phyloP scores from a whole-genome alignment of 2,797 vertebrate genomes.

The Gorsachius magnificus region DNA sequence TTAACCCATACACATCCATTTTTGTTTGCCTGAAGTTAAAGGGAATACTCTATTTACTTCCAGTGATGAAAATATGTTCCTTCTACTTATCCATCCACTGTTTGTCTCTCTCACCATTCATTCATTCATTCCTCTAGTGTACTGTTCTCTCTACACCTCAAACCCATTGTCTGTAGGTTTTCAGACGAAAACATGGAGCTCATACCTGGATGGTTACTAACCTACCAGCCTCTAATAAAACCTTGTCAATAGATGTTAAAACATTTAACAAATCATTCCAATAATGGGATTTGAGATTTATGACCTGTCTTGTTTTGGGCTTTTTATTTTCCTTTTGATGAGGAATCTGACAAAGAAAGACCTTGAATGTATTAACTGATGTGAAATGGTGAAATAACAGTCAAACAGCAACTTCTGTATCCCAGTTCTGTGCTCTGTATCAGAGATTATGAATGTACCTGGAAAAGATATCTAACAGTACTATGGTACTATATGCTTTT shows the following conservation, averaged over 20 bases:
- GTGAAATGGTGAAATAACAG: not conserved
- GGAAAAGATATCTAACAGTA: not conserved
- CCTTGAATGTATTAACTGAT: not conserved
- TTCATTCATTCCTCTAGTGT: not conserved
- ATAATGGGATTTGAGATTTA: not conserved
- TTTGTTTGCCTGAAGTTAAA: not conserved
- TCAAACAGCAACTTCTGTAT: not conserved
- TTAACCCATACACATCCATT: not conserved
- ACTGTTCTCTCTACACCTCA: not conserved
- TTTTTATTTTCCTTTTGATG: not conserved
- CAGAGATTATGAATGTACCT: not conserved
- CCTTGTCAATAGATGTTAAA: not conserved
- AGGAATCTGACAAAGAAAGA: not conserved
- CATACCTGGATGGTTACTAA: not conserved
- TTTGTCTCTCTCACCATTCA: not conserved
- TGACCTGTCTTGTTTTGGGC: not conserved
- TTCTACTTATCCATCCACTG: not conserved
- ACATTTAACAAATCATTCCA: not conserved
- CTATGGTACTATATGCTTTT: fast-evolving
- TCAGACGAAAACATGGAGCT: not conserved
- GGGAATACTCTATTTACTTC: not conserved
- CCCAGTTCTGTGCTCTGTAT: not conserved
- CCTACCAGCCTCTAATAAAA: not conserved
- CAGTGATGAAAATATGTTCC: not conserved
- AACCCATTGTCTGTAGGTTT: not conserved